Evolutionary conservation across 2,888 invertebrate species (phyloP), one percentile per base, ranked within the genome.

Genomic region (Acheta domesticus): DNA sequence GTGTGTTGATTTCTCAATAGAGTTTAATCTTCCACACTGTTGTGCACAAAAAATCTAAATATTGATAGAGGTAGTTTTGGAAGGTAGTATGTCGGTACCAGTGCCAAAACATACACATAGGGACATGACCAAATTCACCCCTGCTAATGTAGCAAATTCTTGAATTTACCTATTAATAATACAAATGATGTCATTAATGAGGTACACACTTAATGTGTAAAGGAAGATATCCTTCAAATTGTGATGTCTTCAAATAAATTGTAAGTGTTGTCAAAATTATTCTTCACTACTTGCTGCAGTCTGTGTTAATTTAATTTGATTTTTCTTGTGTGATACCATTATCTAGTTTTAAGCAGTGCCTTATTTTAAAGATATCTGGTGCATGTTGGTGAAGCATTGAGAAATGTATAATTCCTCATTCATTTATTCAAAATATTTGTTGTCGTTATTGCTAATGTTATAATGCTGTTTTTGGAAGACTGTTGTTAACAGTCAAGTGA

Each of bases 281-380:
- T 62, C 62, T 62, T 62, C 62, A 19, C n/a, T n/a, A 19, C 62
- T 62, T 62, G 62, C 62, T 62, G 62, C 62, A 62, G 62, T 62
- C 62, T 62, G n/a, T 62, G 36, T 36, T 36, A 36, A 36, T 36
- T 36, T 36, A 36, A 62, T 62, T 62, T n/a, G 14, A 62, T 62
- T 62, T 62, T 62, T 62, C 16, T 62, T 62, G 62, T 19, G 62
- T n/a, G n/a, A 62, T 62, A 62, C 36, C 62, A 62, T 62, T 62
- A 62, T 62, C 62, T 62, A 62, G 62, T 62, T 62, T 62, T 62
- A 62, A 62, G 62, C 62, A 62, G 62, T 62, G 62, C 62, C 62
- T 62, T 62, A 62, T 62, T 62, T 62, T n/a, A 62, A 62, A 62
- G 14, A n/a, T 19, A 12, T 62, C 62, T 62, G 62, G 62, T 62